Evolutionary conservation across 2,113 vertebrate species (phyloP).

Genomic region (Aldabrachelys gigantea): DNA sequence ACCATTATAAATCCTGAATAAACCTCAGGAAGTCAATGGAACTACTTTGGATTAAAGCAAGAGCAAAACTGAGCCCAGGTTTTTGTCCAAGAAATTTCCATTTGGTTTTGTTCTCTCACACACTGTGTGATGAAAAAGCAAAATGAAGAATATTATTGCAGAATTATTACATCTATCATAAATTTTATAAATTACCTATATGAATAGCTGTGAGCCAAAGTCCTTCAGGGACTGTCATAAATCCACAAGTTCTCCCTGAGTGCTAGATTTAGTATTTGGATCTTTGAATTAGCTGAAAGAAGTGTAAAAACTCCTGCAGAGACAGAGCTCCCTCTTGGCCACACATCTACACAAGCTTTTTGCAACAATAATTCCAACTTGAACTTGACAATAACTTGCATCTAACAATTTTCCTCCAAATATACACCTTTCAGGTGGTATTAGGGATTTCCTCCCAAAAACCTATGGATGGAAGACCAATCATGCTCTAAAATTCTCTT

Average conservation of each 20-base stretch:
- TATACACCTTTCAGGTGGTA: not conserved
- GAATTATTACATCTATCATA: conserved; percentile 53
- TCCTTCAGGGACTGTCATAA: conserved; percentile 50
- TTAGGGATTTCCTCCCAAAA: not conserved
- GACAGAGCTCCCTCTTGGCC: not conserved
- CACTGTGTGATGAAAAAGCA: conserved; percentile 15
- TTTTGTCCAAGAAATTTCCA: not conserved
- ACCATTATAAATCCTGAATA: conserved; percentile 17
- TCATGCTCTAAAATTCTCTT: not conserved
- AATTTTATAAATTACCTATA: conserved; percentile 55
- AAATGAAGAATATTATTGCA: conserved; percentile 12
- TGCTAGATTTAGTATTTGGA: conserved; percentile 20
- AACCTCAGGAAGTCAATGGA: not conserved
- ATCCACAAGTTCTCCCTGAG: conserved; percentile 41
- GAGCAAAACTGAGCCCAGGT: not conserved
- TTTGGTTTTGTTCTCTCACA: conserved; percentile 9
- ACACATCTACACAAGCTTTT: not conserved
- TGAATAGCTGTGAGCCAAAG: conserved; percentile 47
- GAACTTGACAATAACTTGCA: conserved; percentile 24
- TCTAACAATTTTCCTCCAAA: conserved; percentile 3
- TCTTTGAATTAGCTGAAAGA: conserved; percentile 44
- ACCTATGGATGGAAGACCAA: not conserved
- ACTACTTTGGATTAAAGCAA: not conserved
- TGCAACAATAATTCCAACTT: not conserved
- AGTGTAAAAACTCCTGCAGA: not conserved